Percentiles rank a stretch among this genome's conserved stretches.
phyloP scores from a whole-genome alignment of 2,888 invertebrate species.

The Portevinia maculata region DNA sequence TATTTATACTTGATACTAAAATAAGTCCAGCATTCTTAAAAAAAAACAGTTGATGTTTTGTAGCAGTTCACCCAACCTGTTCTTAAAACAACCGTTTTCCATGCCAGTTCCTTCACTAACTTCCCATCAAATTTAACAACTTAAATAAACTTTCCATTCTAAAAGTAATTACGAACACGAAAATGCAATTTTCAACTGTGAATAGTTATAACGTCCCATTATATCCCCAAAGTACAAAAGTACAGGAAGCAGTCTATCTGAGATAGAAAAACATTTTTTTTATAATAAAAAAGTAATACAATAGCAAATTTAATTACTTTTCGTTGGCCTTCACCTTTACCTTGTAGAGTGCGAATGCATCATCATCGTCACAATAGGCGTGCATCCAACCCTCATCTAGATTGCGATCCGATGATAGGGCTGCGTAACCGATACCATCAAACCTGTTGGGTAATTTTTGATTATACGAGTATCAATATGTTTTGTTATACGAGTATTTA shows the following conservation, averaged over 20 bases:
- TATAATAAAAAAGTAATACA: constrained; percentile 47
- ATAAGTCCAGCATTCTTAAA: too few relatives aligned
- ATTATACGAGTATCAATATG: constrained; percentile 26
- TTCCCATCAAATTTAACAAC: too few relatives aligned
- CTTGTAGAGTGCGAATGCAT: constrained; percentile 29
- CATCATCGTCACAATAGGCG: constrained; percentile 5
- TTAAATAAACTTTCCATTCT: too few relatives aligned
- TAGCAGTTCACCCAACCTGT: too few relatives aligned
- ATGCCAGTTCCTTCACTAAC: too few relatives aligned
- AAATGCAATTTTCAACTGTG: neutral
- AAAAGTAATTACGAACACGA: constrained; percentile 1
- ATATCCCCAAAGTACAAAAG: neutral
- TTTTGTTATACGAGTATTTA: too few relatives aligned
- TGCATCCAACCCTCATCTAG: constrained; percentile 1
- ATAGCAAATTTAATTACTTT: constrained; percentile 64
- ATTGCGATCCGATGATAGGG: constrained; percentile 17
- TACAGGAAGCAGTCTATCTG: neutral
- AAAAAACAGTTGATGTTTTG: too few relatives aligned
- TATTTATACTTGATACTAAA: too few relatives aligned
- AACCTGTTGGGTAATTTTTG: constrained; percentile 30
- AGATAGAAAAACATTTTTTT: neutral
- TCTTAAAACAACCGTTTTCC: too few relatives aligned
- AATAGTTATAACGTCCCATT: neutral
- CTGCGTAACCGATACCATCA: constrained; percentile 1
- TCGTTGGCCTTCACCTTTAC: constrained; percentile 70